These are phyloP conservation scores for Vanacampus margaritifer DNA, from an alignment of 2,113 vertebrate species.

Conservation along the genomic window DNA sequence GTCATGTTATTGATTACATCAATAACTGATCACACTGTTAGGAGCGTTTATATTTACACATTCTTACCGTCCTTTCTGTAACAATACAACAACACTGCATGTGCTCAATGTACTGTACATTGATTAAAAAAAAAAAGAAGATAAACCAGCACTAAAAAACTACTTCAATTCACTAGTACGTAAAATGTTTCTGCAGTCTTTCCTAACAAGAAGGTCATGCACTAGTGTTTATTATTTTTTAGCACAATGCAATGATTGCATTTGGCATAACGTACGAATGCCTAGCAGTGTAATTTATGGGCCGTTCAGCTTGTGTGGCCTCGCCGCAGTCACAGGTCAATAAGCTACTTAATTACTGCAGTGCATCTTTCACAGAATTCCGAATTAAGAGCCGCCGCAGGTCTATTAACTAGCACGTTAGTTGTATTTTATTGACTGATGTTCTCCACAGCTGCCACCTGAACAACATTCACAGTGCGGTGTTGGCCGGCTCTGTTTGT, in stretches of 20 bases:
- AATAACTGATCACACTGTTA: neutral
- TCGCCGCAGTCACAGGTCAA: conserved; percentile 58
- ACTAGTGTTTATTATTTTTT: neutral
- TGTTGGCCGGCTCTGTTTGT: conserved; percentile 1
- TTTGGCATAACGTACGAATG: neutral
- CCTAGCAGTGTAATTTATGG: neutral
- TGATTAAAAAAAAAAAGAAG: no score
- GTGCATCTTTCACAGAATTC: conserved; percentile 55
- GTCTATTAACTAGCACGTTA: conserved; percentile 38
- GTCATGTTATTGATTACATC: no score
- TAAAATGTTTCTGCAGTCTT: neutral
- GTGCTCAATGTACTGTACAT: no score
- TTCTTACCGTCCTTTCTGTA: neutral
- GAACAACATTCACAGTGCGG: neutral
- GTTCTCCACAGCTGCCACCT: neutral
- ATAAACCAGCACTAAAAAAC: no score
- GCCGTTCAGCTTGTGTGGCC: conserved; percentile 10
- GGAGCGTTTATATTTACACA: no score
- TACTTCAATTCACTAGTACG: neutral
- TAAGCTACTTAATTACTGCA: conserved; percentile 66
- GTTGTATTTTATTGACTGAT: conserved; percentile 23
- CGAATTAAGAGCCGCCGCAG: conserved; percentile 27
- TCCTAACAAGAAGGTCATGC: neutral
- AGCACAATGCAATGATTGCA: neutral
- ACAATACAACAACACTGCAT: neutral